phyloP scores from a whole-genome alignment of 2,888 invertebrate species.

The Xylocampa areola region DNA sequence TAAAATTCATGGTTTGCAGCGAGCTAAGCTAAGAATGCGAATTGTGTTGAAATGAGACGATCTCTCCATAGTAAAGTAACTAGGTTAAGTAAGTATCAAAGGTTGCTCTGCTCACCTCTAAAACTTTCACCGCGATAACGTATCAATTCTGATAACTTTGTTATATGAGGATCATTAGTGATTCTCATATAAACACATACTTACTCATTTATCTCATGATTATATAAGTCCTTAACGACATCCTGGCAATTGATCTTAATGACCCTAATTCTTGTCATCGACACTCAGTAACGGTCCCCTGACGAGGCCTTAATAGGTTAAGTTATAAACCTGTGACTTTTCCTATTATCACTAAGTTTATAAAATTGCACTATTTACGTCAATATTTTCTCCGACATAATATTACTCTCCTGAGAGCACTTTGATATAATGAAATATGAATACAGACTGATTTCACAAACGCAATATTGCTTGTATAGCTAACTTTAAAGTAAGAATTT shows the following conservation, averaged over 20 bases:
- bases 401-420: no score
- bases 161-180: neutral
- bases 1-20: slow-evolving; percentile 43
- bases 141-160: neutral
- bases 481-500: no score
- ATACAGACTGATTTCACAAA: no score
- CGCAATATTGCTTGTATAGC: no score
- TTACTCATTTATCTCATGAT: no score
- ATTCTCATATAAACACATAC: neutral
- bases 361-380: no score
- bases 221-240: neutral
- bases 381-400: no score
- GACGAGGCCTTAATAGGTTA: no score
- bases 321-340: no score
- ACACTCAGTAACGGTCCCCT: no score
- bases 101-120: neutral
- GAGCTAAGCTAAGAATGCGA: slow-evolving; percentile 30
- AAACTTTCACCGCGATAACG: neutral
- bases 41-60: slow-evolving; percentile 17
- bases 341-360: no score
- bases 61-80: slow-evolving; percentile 9
- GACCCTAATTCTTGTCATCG: neutral
- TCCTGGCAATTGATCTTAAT: neutral
- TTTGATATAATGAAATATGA: no score
- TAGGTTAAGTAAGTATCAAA: slow-evolving; percentile 16